Conservation (phyloP, 2,888 invertebrate species). For the Luperina nickerlii region DNA sequence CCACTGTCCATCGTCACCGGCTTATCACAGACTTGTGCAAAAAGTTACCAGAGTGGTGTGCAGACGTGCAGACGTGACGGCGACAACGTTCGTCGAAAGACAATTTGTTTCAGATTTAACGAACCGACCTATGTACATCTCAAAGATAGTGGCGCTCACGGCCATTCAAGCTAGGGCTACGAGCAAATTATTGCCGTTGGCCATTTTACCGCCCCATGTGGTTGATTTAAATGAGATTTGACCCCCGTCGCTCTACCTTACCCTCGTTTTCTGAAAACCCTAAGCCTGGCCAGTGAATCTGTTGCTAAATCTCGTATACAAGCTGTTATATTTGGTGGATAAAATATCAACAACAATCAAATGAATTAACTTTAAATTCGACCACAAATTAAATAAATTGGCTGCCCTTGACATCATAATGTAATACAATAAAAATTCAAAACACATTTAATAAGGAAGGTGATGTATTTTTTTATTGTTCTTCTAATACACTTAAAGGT, state of each 20-base stretch:
- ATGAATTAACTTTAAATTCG: neutral
- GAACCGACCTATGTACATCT: neutral
- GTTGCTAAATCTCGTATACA: neutral
- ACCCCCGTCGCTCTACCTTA: conserved; percentile 6
- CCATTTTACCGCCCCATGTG: conserved; percentile 20
- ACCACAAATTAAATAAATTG: neutral
- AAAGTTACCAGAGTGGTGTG: conserved; percentile 8
- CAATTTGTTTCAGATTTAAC: conserved; percentile 34
- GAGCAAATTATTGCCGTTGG: conserved; percentile 29
- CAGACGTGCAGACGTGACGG: conserved; percentile 4
- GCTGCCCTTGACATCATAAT: neutral
- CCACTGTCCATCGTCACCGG: neutral
- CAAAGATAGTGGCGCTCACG: neutral
- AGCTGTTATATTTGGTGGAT: neutral
- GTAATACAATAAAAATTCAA: neutral
- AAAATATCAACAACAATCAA: neutral
- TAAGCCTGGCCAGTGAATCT: neutral
- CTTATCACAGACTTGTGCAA: neutral
- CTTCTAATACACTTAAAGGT: neutral
- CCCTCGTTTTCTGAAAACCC: neutral
- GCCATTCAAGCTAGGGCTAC: neutral
- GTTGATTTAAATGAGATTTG: conserved; percentile 43
- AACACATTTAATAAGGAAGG: neutral
- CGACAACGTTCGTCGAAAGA: conserved; percentile 5
- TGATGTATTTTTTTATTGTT: neutral